Evolutionary conservation across 2,113 vertebrate genomes (phyloP).

Genomic region (Ptychochromis oligacanthus): DNA sequence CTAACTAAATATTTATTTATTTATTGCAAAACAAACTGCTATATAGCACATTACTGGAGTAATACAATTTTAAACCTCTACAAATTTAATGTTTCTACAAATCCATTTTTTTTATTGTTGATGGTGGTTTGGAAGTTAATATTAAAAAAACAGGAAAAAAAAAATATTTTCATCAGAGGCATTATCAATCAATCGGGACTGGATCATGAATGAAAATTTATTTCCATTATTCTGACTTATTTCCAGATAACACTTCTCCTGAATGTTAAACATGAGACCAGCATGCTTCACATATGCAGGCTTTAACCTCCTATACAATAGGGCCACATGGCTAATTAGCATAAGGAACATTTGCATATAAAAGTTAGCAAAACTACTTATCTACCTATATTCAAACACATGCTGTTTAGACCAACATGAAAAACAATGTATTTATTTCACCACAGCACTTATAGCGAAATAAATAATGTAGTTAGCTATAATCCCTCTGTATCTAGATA

Average conservation of each 20-base stretch:
- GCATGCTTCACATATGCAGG: not conserved
- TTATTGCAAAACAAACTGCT: not conserved
- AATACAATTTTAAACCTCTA: not conserved
- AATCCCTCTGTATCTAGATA: not conserved
- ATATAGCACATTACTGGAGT: not conserved
- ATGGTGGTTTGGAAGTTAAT: no score
- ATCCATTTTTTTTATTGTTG: not conserved
- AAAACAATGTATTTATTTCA: no score
- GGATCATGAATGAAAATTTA: fast-evolving
- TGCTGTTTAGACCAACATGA: not conserved
- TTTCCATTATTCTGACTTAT: not conserved
- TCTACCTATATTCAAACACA: not conserved
- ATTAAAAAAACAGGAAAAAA: no score
- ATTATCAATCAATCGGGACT: not conserved
- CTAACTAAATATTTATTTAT: not conserved
- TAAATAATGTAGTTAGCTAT: not conserved
- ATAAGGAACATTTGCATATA: not conserved
- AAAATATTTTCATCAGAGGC: not conserved
- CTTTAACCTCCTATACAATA: not conserved
- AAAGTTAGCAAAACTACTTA: not conserved
- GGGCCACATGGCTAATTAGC: not conserved
- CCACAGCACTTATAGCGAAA: fast-evolving
- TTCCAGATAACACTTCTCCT: not conserved
- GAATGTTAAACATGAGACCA: not conserved
- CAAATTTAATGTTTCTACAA: not conserved